A percentile compares a stretch with the other conserved stretches of the same genome.
Evolutionary conservation across 2,797 vertebrate species (phyloP).

Genomic region (Intellagama lesueurii): DNA sequence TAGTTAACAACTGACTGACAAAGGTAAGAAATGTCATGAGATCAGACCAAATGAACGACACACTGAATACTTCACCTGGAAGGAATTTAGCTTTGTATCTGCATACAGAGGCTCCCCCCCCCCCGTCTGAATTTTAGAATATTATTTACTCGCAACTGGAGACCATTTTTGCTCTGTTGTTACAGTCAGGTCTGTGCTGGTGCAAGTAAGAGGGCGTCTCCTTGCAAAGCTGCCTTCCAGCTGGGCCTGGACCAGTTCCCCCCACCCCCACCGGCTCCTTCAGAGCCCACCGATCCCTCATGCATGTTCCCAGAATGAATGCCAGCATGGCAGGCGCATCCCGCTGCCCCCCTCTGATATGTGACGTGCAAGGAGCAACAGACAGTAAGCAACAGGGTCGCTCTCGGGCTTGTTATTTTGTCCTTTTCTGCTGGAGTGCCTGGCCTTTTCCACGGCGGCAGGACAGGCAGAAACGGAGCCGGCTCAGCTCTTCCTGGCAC

Average conservation of each 20-base stretch:
- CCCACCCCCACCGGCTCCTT: neutral
- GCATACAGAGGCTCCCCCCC: fast-evolving
- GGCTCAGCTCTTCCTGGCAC: too few species aligned
- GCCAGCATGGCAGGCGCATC: neutral
- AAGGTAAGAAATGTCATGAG: neutral
- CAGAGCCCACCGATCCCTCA: too few species aligned
- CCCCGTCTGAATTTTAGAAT: fast-evolving
- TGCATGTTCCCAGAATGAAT: neutral
- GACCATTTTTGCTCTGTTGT: neutral
- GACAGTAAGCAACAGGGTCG: neutral
- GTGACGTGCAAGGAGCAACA: neutral
- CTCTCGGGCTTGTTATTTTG: neutral
- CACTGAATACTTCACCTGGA: neutral
- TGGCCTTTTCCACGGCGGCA: neutral
- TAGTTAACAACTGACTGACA: neutral
- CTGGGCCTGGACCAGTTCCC: neutral
- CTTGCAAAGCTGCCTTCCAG: neutral
- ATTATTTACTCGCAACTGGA: neutral
- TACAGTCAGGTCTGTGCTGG: neutral
- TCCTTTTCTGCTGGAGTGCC: neutral
- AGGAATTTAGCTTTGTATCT: neutral
- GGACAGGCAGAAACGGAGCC: too few species aligned
- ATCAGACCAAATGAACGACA: fast-evolving
- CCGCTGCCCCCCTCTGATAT: neutral
- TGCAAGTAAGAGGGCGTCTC: neutral